These are phyloP conservation scores for Probaryconus sp. DNA, from an alignment of 1,140 invertebrate genomes.

Conservation along the genomic window DNA sequence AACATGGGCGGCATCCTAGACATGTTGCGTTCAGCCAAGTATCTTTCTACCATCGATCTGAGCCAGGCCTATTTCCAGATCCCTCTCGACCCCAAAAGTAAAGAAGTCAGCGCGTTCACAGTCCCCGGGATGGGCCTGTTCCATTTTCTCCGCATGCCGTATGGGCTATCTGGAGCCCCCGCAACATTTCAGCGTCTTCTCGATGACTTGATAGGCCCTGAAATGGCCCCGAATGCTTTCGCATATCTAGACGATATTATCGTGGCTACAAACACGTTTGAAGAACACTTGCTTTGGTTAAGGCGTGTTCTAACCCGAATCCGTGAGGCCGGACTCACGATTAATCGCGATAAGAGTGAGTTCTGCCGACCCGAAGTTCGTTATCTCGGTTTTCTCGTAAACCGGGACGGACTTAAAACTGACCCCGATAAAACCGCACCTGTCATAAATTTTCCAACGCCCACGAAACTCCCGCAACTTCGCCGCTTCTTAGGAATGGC, in stretches of 20 bases:
- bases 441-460: constrained; percentile 64
- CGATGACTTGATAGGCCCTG: constrained; percentile 64
- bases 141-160: too few species aligned
- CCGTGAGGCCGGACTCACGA: constrained; percentile 30
- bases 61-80: too few species aligned
- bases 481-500: constrained; percentile 65
- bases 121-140: too few species aligned
- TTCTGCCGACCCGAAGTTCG: too few species aligned
- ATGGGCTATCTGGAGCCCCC: constrained; percentile 71
- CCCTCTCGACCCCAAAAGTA: constrained; percentile 45
- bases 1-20: constrained; percentile 65
- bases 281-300: constrained; percentile 65
- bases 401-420: constrained; percentile 57
- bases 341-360: constrained; percentile 63
- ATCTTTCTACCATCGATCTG: constrained; percentile 52
- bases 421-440: constrained; percentile 56
- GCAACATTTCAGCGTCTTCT: constrained; percentile 70
- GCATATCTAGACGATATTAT: constrained; percentile 68
- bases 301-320: constrained; percentile 7
- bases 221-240: constrained; percentile 59
- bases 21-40: constrained; percentile 59
- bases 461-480: constrained; percentile 61
- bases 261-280: constrained; percentile 62
- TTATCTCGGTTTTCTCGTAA: constrained; percentile 66
- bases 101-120: too few species aligned